A percentile compares a stretch with the other conserved stretches of the same genome.
These are phyloP conservation scores for Allacma fusca DNA, from an alignment of 2,888 invertebrate species.

Conservation along the genomic window DNA sequence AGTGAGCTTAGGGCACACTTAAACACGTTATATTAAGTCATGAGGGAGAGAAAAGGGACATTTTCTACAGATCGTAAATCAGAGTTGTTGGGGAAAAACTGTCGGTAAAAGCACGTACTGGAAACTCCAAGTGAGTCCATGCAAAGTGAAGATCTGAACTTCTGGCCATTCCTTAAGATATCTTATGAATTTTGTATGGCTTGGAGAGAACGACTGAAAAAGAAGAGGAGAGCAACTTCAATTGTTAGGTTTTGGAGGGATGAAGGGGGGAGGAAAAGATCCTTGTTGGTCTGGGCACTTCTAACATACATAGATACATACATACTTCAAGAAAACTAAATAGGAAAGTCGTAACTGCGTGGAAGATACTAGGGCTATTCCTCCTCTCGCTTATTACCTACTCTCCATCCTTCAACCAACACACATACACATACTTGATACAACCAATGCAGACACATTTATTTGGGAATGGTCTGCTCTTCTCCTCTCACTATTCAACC, in stretches of 20 bases:
- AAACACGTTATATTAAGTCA: constrained; percentile 26
- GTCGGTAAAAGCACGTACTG: constrained; percentile 27
- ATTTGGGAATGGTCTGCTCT: constrained; percentile 7
- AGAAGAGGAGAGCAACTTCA: constrained; percentile 30
- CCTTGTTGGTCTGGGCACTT: background rate
- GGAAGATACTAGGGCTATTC: background rate
- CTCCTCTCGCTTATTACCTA: background rate
- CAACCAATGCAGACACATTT: constrained; percentile 14
- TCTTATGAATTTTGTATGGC: constrained; percentile 43
- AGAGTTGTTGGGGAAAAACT: constrained; percentile 26
- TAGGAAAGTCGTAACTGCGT: background rate
- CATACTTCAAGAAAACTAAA: constrained; percentile 5
- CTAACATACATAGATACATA: background rate
- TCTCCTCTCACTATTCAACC: constrained; percentile 5
- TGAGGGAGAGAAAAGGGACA: constrained; percentile 25
- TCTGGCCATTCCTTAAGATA: constrained; percentile 41
- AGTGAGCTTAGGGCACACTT: constrained; percentile 21
- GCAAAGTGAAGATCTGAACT: constrained; percentile 27
- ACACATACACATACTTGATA: background rate
- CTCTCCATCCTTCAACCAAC: background rate
- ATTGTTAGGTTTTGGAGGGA: constrained; percentile 26
- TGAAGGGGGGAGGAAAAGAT: constrained; percentile 26
- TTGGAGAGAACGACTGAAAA: constrained; percentile 23
- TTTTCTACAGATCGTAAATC: constrained; percentile 36
- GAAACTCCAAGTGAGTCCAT: constrained; percentile 17